phyloP scores from a whole-genome alignment of 2,113 vertebrate genomes.

The Tringa solitaria region DNA sequence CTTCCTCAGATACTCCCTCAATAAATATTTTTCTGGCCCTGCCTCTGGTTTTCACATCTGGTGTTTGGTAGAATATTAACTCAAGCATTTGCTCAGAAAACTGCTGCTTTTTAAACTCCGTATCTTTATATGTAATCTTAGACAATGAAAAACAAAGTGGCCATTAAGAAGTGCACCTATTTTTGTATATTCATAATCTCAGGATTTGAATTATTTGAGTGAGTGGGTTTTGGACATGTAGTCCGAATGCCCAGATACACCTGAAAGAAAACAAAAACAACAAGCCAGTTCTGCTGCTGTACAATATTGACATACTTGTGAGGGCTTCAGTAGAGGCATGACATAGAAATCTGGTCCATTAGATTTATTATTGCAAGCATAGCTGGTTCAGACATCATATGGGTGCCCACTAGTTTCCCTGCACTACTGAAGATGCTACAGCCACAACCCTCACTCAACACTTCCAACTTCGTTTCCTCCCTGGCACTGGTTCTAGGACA shows the following conservation, averaged over 20 bases:
- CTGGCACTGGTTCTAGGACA: neutral
- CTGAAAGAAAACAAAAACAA: neutral
- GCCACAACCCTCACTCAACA: neutral
- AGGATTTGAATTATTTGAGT: neutral
- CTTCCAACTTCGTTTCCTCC: neutral
- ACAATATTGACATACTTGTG: neutral
- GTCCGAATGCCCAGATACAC: neutral
- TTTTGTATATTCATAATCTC: neutral
- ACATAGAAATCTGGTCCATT: neutral
- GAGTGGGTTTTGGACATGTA: neutral
- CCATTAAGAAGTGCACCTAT: neutral
- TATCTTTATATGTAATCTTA: neutral
- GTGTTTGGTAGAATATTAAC: neutral
- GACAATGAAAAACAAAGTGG: neutral
- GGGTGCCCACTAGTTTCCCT: neutral
- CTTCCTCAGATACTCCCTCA: neutral
- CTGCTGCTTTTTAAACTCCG: neutral
- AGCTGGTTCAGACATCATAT: neutral
- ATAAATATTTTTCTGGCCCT: neutral
- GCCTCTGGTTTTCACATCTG: neutral
- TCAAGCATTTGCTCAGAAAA: neutral
- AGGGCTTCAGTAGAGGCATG: neutral
- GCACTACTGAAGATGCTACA: neutral
- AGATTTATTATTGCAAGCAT: neutral
- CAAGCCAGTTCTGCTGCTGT: neutral